phyloP scores from a whole-genome alignment of 2,888 invertebrate species.

The Proisotoma minuta region DNA sequence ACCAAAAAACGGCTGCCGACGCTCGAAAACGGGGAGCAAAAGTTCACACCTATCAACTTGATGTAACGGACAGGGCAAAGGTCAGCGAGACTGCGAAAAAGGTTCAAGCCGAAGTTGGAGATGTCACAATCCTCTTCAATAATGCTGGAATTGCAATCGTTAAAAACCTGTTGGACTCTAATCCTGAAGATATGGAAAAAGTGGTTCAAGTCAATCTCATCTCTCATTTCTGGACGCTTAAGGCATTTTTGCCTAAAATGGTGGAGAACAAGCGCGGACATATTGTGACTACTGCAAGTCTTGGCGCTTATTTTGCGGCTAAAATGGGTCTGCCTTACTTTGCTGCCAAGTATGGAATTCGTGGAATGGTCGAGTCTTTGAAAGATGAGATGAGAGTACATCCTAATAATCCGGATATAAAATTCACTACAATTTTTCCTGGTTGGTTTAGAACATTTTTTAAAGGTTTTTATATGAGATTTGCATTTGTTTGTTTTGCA shows the following conservation, averaged over 20 bases:
- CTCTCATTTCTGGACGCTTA: conserved; percentile 62
- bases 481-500: neutral
- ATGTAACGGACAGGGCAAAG: conserved; percentile 57
- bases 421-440: conserved; percentile 61
- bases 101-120: conserved; percentile 57
- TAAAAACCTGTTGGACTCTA: conserved; percentile 49
- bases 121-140: conserved; percentile 64
- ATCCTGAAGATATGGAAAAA: conserved; percentile 56
- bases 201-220: conserved; percentile 60
- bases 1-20: conserved; percentile 54
- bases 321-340: conserved; percentile 59
- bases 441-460: conserved; percentile 52
- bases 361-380: conserved; percentile 62
- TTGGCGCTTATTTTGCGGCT: conserved; percentile 60
- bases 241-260: conserved; percentile 61
- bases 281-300: conserved; percentile 60
- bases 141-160: conserved; percentile 67
- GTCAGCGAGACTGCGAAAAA: conserved; percentile 37
- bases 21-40: conserved; percentile 55
- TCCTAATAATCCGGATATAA: conserved; percentile 55
- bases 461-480: neutral
- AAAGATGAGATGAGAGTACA: conserved; percentile 60
- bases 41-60: conserved; percentile 57
- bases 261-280: conserved; percentile 58
- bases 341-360: conserved; percentile 63